Base-by-base conservation (phyloP, 2,888 invertebrate species). In the Drosophila ustulata region DNA sequence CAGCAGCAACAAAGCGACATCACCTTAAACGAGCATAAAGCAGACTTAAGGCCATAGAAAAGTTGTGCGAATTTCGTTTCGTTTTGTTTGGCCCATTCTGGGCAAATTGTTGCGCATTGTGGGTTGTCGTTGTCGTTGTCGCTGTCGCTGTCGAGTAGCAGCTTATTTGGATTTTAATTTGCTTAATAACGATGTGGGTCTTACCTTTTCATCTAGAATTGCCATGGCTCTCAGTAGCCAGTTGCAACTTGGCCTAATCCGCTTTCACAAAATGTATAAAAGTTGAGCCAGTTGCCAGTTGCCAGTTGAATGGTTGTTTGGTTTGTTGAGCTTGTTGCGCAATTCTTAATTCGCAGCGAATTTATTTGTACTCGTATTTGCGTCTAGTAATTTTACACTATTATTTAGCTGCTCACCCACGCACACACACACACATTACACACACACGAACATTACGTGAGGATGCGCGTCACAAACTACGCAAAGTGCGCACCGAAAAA, bases 381-480 rank as follows among this genome's bases (percentile, higher is more conserved):
- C 45, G 49, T 67, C 66, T 75, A 77, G 71, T 80, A 81, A 67
- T 72, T 70, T 82, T 70, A 65, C 76, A 76, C 80, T 72, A 67
- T 58, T 49, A 53, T 53, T 45, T 39, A 37, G 26, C 37, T 55
- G 39, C 30, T 50, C 67, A 53, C 74, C 47, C 67, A 56, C 59
- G 11, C 62, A 66, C 72, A 71, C 51, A 37, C 45, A 13, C 26
- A 50, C 26, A 39, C 30, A 53, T 43, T 47, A 30, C 51, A 39
- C 11, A 34, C 25, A 66, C 66, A 55, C 1, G 26, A 4, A 59
- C 46, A 45, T 62, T 39, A 50, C 8, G 30, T 30, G 55, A 25
- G 18, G 18, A 43, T 53, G 53, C 79, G 55, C 76, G 89, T 86
- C 89, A 86, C 83, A 70, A 65, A 85, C 65, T 82, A 85, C 80